Base-by-base conservation (phyloP, 2,797 vertebrate genomes). In the Callimico goeldii region DNA sequence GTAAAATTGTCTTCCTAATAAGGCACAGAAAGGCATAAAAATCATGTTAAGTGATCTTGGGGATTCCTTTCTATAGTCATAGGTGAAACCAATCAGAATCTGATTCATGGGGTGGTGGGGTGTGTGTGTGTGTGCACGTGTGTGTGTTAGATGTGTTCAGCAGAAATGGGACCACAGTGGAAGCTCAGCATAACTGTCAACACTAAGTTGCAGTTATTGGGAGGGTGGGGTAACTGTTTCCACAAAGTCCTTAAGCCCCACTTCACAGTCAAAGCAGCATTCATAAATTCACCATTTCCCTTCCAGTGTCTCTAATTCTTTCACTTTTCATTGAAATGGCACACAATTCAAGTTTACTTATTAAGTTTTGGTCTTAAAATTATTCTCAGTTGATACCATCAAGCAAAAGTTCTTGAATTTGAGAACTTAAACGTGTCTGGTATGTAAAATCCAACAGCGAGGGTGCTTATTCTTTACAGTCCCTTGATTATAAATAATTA, bases 1-100 rank as follows among this genome's bases (percentile, higher is more conserved):
- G 82, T 90, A 91, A 95, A 92, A 95, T 17, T 64, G 4, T 80
- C 75, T 96, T 95, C 52, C 96, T 87, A 52, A 84, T 73, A 87
- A 95, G 91, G 87, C 43, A 72, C 43, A 72, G 13, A 91, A 55
- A 94, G 22, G 82, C 36, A 9, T 7, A 48, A 81, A 48, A 81
- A 50, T 46, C 28, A 20, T 85, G 41, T 48, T 91, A 88, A 73
- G 41, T 93, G 48, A 90, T n/a, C 72, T 50, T 17, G 46, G 50
- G 36, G 36, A 39, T 46, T 79, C 80, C 36, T 90, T 79, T 17
- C 41, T 79, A 17, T 15, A 24, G 28, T 70, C 20, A 75, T 4
- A 46, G 88, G 72, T 94, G 72, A 84, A 76, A 86, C 20, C 75
- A 75, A 81, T 85, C 58, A 67, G 72, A 73, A 30, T 55, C 48